These are phyloP conservation scores for Tachina grossa DNA, from an alignment of 2,888 invertebrate genomes.

Conservation along the genomic window DNA sequence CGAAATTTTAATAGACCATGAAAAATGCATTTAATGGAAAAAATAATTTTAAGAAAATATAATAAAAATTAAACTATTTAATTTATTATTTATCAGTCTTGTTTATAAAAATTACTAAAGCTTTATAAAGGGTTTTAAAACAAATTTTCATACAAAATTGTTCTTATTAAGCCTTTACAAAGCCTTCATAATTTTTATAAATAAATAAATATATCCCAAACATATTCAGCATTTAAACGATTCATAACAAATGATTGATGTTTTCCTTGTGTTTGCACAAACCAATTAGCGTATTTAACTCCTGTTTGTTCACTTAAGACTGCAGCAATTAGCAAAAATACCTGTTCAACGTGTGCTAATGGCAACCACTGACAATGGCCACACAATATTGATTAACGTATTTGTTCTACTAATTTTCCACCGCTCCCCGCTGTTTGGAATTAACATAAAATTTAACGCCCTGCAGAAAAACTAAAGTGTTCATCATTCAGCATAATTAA, in stretches of 20 bases:
- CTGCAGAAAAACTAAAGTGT: conserved; percentile 3
- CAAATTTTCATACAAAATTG: too few species aligned
- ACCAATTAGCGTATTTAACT: not conserved
- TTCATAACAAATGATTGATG: not conserved
- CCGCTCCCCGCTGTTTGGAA: not conserved
- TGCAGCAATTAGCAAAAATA: conserved; percentile 21
- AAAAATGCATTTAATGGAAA: too few species aligned
- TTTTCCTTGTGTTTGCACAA: not conserved
- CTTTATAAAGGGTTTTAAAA: too few species aligned
- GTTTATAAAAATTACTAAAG: too few species aligned
- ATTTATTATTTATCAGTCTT: too few species aligned
- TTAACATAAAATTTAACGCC: not conserved
- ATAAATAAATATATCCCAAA: too few species aligned
- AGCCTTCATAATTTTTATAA: too few species aligned
- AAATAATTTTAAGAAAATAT: too few species aligned
- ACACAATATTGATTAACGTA: not conserved
- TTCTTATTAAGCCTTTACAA: too few species aligned
- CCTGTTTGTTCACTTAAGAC: conserved; percentile 8
- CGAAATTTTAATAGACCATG: too few species aligned
- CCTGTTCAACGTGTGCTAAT: conserved; percentile 29
- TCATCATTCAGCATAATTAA: conserved; percentile 28
- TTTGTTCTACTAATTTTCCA: not conserved
- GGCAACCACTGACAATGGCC: conserved; percentile 28
- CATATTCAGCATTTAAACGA: not conserved
- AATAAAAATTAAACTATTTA: too few species aligned